A percentile compares a stretch with the other conserved stretches of the same genome.
These are phyloP conservation scores for Cosmia pyralina DNA, from an alignment of 2,888 invertebrate species.

Conservation along the genomic window DNA sequence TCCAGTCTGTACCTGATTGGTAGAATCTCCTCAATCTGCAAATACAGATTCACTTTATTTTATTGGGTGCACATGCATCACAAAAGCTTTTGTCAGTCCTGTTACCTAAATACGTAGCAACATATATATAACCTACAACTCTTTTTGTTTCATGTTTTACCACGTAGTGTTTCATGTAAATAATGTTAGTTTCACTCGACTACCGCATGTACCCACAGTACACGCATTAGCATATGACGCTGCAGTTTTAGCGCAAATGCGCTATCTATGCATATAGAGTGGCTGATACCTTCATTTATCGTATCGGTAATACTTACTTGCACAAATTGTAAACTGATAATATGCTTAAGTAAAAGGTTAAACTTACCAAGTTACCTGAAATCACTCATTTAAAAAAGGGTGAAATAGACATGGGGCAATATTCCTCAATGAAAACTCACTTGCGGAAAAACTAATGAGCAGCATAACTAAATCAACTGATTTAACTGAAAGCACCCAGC, in stretches of 20 bases:
- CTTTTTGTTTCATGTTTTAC: conserved; percentile 2
- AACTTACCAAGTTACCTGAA: background rate
- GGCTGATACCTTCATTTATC: conserved; percentile 13
- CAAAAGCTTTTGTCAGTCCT: background rate
- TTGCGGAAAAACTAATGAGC: no score
- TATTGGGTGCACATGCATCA: background rate
- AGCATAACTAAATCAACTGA: no score
- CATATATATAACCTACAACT: no score
- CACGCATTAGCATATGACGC: conserved; percentile 45
- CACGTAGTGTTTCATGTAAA: background rate
- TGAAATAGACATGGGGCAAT: no score
- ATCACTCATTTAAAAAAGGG: no score
- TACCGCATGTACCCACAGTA: conserved; percentile 19
- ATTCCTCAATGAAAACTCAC: no score
- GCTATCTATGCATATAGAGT: conserved; percentile 35
- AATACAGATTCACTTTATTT: background rate
- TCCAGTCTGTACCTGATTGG: background rate
- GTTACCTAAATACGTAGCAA: background rate
- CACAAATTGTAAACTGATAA: background rate
- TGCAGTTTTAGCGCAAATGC: conserved; percentile 36
- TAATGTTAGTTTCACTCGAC: conserved; percentile 2
- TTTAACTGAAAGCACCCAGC: no score
- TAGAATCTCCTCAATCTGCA: background rate
- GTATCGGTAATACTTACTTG: background rate
- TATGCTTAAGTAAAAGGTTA: background rate